Evolutionary conservation across 2,113 vertebrate species (phyloP), one percentile per base, ranked within the genome.

Genomic region (Brachionichthys hirsutus): DNA sequence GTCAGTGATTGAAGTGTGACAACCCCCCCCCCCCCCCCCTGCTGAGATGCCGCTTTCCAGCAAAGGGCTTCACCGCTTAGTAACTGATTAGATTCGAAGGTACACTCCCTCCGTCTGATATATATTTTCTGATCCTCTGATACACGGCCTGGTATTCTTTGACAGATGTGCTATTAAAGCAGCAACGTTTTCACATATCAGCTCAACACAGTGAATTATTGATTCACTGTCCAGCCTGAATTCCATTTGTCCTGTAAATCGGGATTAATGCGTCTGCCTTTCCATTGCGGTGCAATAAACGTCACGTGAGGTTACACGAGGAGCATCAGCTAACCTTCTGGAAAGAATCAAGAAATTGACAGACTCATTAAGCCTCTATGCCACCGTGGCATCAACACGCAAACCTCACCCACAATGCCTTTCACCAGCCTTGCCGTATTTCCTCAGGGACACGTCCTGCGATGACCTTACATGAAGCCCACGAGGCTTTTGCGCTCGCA

Each of bases 331-430:
- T 36, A 65, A 65, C 56, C 78, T 79, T 77, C 71, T 52, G 65
- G 81, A 77, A 20, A 67, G 43, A 75, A 58, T 54, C 59, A 70
- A 81, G 58, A 77, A 70, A 81, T 73, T 77, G 76, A 85, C 76
- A 67, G 58, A 36, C 69, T 48, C 67, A 70, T 80, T 80, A 83
- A 85, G 82, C 67, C 76, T 43, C 73, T 65, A 58, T 36, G 38
- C 68, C 71, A 71, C 62, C 63, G 65, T 80, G 63, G 83, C 82
- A 77, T 75, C 73, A 83, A 69, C 80, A 81, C 59, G 63, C 77
- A 8, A 56, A 78, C 62, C 41, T 55, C 73, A 81, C 73, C 82
- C 81, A 86, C 41, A 74, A 85, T 81, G 77, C 81, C 47, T 57
- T 80, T 84, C 61, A 19, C 40, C 60, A 20, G 71, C 61, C 35